Evolutionary conservation across 37 sponge, comb jelly and placozoan species (phyloP), one percentile per base, ranked within the genome.

Genomic region (Ianthella basta): DNA sequence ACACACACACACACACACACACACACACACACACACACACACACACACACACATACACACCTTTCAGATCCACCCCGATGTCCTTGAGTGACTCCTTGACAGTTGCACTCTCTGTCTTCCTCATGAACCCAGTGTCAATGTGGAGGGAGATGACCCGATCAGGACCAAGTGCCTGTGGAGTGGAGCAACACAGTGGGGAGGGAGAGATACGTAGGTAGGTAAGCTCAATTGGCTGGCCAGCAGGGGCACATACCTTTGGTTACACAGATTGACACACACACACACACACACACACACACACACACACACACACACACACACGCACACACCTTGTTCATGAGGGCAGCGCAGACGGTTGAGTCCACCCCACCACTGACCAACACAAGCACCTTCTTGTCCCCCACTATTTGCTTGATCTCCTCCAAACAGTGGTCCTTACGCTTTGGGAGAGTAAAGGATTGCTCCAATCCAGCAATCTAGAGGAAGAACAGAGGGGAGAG

Each of bases 281-380:
- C 33, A 69, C 35, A 30, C 18, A 69, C 70, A 30, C 70, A 69
- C 34, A 18, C 0, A 25, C 63, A 18, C 29, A 25, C 65, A 32
- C 65, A 82, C 82, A 82, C 55, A 41, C 79, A 44, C n/a, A 41
- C 55, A 78, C 79, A 41, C 55, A 54, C 55, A 55, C 55, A 78
- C 79, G 38, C 79, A 54, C 79, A 40, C 19, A 83, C 84, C 78
- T 87, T 87, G 24, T 80, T 81, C 80, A 97, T 84, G 0, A 97
- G 92, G 35, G 95, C 97, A 29, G 97, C 91, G 35, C 92, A 89
- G 66, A 97, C 95, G 50, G 97, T 82, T 73, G 93, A 93, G 83
- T 97, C 97, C 41, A 97, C 94, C n/a, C 97, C 97, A 21, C 97
- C 97, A 85, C 97, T 97, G 36, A 97, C 92, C 16, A 97, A 85